Evolutionary conservation across 2,113 vertebrate species (phyloP).

Genomic region (Manacus vitellinus): DNA sequence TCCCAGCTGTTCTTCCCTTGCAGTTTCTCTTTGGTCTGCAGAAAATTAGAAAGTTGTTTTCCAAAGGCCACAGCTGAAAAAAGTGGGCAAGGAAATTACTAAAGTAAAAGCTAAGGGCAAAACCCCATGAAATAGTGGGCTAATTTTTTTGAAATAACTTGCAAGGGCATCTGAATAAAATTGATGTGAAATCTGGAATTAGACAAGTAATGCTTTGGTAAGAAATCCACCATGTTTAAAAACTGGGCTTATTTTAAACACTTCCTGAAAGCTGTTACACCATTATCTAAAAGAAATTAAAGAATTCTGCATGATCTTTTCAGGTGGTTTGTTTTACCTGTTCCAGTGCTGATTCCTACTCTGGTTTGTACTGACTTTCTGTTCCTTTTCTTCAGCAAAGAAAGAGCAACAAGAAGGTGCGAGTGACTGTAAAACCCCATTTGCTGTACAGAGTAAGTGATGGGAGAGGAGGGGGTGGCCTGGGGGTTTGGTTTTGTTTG

Average conservation of each 20-base stretch:
- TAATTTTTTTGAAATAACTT: neutral
- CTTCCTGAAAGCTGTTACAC: neutral
- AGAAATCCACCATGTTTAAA: neutral
- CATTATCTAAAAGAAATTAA: neutral
- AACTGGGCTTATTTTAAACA: neutral
- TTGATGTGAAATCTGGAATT: neutral
- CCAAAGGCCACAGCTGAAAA: neutral
- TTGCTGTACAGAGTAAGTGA: conserved; percentile 91
- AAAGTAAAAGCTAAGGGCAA: neutral
- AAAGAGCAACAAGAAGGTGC: conserved; percentile 92
- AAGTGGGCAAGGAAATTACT: neutral
- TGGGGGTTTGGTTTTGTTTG: neutral
- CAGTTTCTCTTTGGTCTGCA: neutral
- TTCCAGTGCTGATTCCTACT: neutral
- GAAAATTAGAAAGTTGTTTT: neutral
- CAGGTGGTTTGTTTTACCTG: neutral
- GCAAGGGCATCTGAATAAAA: neutral
- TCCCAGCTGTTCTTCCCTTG: neutral
- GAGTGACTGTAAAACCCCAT: conserved; percentile 96
- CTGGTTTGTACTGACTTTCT: neutral
- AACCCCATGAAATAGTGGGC: neutral
- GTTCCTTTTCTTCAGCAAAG: conserved; percentile 78
- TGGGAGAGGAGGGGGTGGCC: neutral
- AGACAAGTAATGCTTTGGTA: neutral
- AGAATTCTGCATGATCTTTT: neutral